Conservation (phyloP, 2,113 vertebrate genomes). For the Uria aalge region DNA sequence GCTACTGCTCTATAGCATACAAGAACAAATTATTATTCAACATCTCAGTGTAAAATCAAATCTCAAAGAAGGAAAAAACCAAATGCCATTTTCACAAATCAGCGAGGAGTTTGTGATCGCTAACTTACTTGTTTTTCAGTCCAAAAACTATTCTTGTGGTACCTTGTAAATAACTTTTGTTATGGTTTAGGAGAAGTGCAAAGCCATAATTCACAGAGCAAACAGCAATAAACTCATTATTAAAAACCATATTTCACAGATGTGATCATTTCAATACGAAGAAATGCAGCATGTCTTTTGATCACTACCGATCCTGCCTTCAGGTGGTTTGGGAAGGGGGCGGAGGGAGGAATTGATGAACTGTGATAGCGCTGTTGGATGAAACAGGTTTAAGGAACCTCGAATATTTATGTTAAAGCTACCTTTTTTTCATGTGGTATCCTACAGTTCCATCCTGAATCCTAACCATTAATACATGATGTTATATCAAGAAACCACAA, state of each 20-base stretch:
- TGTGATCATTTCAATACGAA: background rate
- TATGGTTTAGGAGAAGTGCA: conserved; percentile 8
- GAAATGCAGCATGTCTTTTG: background rate
- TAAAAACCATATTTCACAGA: conserved; percentile 18
- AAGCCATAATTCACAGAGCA: conserved; percentile 1
- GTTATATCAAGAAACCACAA: conserved; percentile 7
- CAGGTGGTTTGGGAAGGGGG: background rate
- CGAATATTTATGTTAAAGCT: background rate
- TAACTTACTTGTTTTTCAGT: background rate
- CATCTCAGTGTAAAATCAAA: background rate
- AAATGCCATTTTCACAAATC: background rate
- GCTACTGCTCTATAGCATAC: background rate
- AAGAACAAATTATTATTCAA: background rate
- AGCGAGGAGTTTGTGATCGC: background rate
- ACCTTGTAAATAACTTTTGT: background rate
- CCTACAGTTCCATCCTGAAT: background rate
- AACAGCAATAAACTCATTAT: conserved; percentile 28
- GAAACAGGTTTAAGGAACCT: background rate
- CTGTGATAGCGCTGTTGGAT: background rate
- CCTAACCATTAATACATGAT: background rate
- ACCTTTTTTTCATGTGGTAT: conserved; percentile 34
- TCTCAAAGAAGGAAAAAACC: background rate
- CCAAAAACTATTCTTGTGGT: background rate
- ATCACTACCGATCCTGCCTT: conserved; percentile 14
- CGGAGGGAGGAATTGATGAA: background rate